Base-by-base conservation (phyloP, 2,113 vertebrate genomes). In the Onychostoma macrolepis region DNA sequence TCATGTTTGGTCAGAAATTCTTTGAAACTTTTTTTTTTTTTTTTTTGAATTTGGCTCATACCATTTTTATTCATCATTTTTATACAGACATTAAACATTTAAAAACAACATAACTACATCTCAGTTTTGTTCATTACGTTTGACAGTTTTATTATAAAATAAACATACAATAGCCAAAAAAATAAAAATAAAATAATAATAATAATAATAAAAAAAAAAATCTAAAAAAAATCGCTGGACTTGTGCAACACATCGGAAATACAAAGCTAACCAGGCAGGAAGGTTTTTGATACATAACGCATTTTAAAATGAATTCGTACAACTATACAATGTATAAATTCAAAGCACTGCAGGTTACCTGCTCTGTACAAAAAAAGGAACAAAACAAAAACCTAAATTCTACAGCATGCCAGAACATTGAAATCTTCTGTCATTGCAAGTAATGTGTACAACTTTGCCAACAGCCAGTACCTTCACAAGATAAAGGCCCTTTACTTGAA, bases 51-150 rank as follows among this genome's bases (percentile, higher is more conserved):
- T 85, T 75, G 95, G 93, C 93, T 97, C 93, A 94, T 95, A 96
- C 95, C 96, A 96, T 95, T 96, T 97, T 95, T 96, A 96, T 96
- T 94, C 80, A 85, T 89, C 89, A 89, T 92, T 92, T 94, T 97
- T 96, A 87, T 96, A 96, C 95, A 96, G 94, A 97, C 96, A 96
- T 96, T 94, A 95, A 94, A 95, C 97, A 95, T 97, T 97, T 96
- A 96, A 96, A 98, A 97, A 97, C 95, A 97, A 96, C 95, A 95
- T 95, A 97, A 96, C 94, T 96, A 97, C 96, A 96, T 96, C 94
- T 93, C 95, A 96, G 96, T 95, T 94, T 96, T 97, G 93, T 96
- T 97, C 95, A 97, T 96, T 95, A 96, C 96, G 95, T 95, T 95
- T 96, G 95, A 97, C 96, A 95, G 92, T 96, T 95, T 96, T 95